Evolutionary conservation across 35 echinoderm and acorn worm species (phyloP), one percentile per base, ranked within the genome.

Genomic region (Amphiura filiformis): DNA sequence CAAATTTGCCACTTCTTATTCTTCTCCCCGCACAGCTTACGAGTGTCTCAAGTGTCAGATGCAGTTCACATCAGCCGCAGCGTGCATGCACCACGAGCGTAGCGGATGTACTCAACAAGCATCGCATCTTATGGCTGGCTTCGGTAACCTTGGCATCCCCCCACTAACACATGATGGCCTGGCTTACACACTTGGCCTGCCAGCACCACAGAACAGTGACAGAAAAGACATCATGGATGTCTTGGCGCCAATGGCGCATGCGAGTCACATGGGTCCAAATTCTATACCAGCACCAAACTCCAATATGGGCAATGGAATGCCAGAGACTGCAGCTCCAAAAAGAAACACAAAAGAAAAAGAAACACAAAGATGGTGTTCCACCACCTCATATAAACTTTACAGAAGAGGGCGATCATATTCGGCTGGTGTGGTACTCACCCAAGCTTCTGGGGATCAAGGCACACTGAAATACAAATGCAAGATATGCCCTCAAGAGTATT

Each of bases 391-490:
- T 70, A 26, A 70, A 70, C 28, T 70, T 70, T 70, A 70, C 61
- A 3, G 61, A 70, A n/a, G 61, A 70, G 26, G 61, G 61, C 17
- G 61, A 23, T 70, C 61, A n/a, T 70, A 70, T 70, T 70, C 61
- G 28, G 61, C 61, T 70, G 61, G 61, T n/a, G 61, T 70, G 28
- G 61, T 70, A 3, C 17, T 70, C 61, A 15, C 15, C 26, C 26
- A 11, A n/a, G 61, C 17, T 26, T 11, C 11, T 4, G 83, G 47
- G 13, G 83, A 85, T 32, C 83, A 85, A 34, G 83, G 83, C 31
- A 61, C 34, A 40, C 86, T 86, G 37, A 93, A 98, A 80, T 98
- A 98, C 38, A 91, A 94, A 80, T 98, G 96, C 70, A 94, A 98
- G 84, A 44, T 98, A 13, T 98, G 96, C 47, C 93, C 96, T 0